These are phyloP conservation scores for Trematocara marginatum DNA, from an alignment of 2,113 vertebrate species.

Conservation along the genomic window DNA sequence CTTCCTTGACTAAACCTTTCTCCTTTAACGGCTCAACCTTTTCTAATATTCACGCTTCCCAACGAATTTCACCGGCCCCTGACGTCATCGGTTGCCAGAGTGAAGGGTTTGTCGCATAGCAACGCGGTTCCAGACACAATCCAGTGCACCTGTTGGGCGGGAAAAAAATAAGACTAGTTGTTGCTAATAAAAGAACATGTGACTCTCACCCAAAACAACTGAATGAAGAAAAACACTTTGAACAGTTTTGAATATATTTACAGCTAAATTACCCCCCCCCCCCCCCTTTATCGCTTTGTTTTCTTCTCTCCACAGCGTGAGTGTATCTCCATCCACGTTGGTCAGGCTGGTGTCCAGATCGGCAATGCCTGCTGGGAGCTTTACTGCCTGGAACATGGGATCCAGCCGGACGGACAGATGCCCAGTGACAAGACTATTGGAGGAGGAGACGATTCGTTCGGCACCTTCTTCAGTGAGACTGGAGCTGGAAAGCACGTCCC, in stretches of 20 bases:
- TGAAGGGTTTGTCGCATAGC: background rate
- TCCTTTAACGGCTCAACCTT: no score
- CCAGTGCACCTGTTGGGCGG: background rate
- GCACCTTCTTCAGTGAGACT: conserved; percentile 86
- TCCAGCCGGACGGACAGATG: conserved; percentile 69
- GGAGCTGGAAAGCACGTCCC: conserved; percentile 84
- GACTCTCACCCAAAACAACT: background rate
- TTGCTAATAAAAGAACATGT: background rate
- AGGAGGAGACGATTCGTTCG: conserved; percentile 84
- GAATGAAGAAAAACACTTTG: background rate
- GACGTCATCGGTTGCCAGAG: background rate
- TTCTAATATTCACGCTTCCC: background rate
- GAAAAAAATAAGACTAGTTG: background rate
- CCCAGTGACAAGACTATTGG: conserved; percentile 74
- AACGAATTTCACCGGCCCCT: rapidly evolving
- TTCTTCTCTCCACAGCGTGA: conserved; percentile 50
- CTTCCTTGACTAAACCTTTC: background rate
- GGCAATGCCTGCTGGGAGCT: conserved; percentile 59
- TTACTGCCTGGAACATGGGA: conserved; percentile 55
- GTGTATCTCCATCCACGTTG: conserved; percentile 71
- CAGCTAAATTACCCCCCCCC: no score
- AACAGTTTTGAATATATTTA: background rate
- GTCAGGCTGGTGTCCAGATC: conserved; percentile 70
- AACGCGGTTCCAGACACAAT: background rate
- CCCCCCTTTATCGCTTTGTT: no score